Conservation (phyloP, 2,888 invertebrate species). For the Arrhopalites spinosus region DNA sequence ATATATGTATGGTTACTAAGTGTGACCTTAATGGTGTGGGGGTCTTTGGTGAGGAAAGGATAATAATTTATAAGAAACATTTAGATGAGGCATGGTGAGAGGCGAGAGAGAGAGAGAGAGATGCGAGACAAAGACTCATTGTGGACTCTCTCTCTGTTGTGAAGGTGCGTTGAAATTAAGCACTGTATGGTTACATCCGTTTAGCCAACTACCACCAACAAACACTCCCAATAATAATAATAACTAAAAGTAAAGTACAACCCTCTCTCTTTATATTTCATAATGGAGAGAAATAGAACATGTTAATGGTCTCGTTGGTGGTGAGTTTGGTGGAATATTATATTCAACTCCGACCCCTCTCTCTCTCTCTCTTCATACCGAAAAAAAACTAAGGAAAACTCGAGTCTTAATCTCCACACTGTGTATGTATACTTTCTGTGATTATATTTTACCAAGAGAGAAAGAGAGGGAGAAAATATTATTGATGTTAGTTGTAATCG, state of each 20-base stretch:
- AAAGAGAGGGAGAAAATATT: constrained; percentile 6
- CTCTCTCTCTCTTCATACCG: background rate
- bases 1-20: background rate
- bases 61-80: constrained; percentile 37
- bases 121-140: constrained; percentile 36
- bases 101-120: constrained; percentile 28
- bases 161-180: constrained; percentile 35
- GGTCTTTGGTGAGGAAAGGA: constrained; percentile 22
- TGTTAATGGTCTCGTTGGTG: no score
- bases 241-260: background rate
- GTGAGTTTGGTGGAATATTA: background rate
- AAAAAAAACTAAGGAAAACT: background rate
- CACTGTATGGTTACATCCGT: constrained; percentile 34
- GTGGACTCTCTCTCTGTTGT: constrained; percentile 20
- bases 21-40: constrained; percentile 7
- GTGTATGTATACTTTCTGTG: constrained; percentile 9
- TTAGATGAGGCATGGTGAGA: constrained; percentile 35
- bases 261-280: background rate
- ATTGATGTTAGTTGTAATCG: constrained; percentile 32
- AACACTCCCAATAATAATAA: background rate
- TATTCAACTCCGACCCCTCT: background rate
- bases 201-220: constrained; percentile 17
- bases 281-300: background rate
- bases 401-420: background rate
- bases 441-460: background rate